Conservation (phyloP, 2,797 vertebrate genomes). For the Rhinoraja longicauda region DNA sequence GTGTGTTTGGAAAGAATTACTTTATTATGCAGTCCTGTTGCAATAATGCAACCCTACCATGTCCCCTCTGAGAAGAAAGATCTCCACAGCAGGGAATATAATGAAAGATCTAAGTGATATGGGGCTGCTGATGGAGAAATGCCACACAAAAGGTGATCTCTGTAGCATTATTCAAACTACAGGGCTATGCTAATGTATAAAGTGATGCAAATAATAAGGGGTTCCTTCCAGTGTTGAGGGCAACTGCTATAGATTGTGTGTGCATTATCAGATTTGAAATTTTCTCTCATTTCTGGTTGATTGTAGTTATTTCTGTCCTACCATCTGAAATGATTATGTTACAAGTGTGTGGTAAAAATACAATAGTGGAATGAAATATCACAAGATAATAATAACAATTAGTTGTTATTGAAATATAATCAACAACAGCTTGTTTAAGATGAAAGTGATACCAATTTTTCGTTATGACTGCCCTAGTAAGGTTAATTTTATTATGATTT, state of each 20-base stretch:
- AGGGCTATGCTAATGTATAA: neutral
- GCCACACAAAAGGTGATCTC: neutral
- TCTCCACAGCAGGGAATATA: neutral
- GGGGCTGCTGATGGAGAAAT: neutral
- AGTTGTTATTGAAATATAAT: neutral
- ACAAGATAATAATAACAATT: slow-evolving; percentile 27
- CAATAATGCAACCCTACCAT: neutral
- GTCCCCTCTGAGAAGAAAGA: neutral
- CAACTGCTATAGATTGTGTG: neutral
- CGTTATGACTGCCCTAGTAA: neutral
- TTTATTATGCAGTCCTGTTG: neutral
- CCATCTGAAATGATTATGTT: neutral
- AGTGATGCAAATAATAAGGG: neutral
- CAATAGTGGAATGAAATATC: neutral
- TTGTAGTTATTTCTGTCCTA: neutral
- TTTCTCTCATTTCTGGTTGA: neutral
- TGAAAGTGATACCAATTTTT: neutral
- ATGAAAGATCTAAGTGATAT: slow-evolving; percentile 9
- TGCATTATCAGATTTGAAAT: neutral
- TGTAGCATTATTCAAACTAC: neutral
- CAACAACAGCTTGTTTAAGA: neutral
- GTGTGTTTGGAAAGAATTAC: neutral
- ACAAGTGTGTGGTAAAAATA: neutral
- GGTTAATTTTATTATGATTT: neutral
- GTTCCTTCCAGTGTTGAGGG: no score